A percentile compares a stretch with the other conserved stretches of the same genome.
phyloP scores from a whole-genome alignment of 2,888 invertebrate genomes.

The Arge pagana region DNA sequence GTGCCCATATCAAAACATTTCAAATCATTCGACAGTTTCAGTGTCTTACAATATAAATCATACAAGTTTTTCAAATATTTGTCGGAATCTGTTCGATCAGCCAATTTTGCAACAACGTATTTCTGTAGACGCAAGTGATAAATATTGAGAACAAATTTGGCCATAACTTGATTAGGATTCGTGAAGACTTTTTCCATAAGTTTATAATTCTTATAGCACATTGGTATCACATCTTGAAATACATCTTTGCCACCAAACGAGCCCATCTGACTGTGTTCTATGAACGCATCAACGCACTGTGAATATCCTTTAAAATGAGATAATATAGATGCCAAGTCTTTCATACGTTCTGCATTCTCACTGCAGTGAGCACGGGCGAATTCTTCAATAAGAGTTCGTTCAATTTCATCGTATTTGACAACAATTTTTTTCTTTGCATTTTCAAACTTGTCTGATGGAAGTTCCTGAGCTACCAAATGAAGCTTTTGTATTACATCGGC shows the following conservation, averaged over 20 bases:
- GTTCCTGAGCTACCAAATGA: constrained; percentile 92
- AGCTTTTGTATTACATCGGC: constrained; percentile 98
- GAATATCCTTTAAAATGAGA: constrained; percentile 97
- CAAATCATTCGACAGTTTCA: constrained; percentile 75
- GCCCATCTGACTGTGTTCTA: constrained; percentile 93
- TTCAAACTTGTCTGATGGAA: constrained; percentile 85
- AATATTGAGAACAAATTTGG: constrained; percentile 94
- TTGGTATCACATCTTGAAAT: constrained; percentile 85
- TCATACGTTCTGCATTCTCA: constrained; percentile 87
- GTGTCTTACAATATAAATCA: constrained; percentile 86
- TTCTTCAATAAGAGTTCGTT: constrained; percentile 88
- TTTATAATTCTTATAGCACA: constrained; percentile 86
- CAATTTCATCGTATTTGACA: constrained; percentile 88
- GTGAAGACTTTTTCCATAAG: constrained; percentile 89
- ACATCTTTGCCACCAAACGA: constrained; percentile 87
- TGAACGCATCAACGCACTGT: constrained; percentile 94
- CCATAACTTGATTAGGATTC: constrained; percentile 96
- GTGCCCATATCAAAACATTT: constrained; percentile 76
- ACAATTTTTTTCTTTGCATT: constrained; percentile 84
- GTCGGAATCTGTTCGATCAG: constrained; percentile 81
- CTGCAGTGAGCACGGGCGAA: constrained; percentile 88
- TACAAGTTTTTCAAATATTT: constrained; percentile 87
- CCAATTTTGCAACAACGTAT: constrained; percentile 80
- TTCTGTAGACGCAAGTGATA: constrained; percentile 89
- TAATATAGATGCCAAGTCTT: constrained; percentile 86